Evolutionary conservation across 2,113 vertebrate genomes (phyloP).

Genomic region (Macrotus californicus): DNA sequence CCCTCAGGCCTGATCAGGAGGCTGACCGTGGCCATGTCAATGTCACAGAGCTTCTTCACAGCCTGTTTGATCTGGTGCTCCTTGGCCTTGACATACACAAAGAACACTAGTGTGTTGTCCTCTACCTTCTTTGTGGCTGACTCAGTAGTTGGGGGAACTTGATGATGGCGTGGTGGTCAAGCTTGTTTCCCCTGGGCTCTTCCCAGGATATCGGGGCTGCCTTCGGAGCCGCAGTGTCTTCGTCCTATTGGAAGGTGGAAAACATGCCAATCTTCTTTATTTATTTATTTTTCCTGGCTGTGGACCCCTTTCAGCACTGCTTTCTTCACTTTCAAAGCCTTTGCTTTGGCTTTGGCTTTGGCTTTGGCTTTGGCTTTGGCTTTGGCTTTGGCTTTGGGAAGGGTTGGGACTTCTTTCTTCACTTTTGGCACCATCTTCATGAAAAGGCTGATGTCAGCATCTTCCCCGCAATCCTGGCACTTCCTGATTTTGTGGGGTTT

Average conservation of each 20-base stretch:
- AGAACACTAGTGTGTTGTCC: background rate
- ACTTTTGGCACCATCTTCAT: background rate
- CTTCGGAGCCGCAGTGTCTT: background rate
- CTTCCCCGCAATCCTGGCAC: background rate
- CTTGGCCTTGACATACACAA: background rate
- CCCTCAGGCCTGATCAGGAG: background rate
- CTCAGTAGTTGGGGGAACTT: background rate
- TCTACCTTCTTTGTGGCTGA: background rate
- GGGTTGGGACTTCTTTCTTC: background rate
- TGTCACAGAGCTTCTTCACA: background rate
- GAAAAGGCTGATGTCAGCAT: background rate
- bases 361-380: background rate
- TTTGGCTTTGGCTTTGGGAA: background rate
- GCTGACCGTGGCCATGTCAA: background rate
- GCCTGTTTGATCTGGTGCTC: background rate
- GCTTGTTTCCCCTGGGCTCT: background rate
- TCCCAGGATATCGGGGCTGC: background rate
- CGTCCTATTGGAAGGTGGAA: background rate
- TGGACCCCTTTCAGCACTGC: background rate
- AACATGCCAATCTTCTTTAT: no score
- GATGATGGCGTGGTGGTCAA: background rate
- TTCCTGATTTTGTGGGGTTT: background rate
- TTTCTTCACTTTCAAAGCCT: background rate
- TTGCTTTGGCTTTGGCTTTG: background rate
- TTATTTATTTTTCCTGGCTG: background rate